Evolutionary conservation across 2,113 vertebrate species (phyloP), one percentile per base, ranked within the genome.

Genomic region (Corythoichthys intestinalis): DNA sequence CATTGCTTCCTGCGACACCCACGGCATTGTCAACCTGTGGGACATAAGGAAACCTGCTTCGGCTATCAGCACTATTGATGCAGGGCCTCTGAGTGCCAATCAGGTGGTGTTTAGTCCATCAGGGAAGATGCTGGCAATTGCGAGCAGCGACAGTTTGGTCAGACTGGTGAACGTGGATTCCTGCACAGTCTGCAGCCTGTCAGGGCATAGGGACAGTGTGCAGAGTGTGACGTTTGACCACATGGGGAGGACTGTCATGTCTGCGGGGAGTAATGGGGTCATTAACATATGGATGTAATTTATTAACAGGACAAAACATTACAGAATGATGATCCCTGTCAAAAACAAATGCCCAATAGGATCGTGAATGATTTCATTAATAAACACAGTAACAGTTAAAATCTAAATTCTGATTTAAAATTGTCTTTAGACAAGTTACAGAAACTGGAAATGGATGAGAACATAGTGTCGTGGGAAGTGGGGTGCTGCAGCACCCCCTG

Each of bases 1-100:
- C 0, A 69, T 94, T 62, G 95, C 92, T 35, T 96, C 95, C 69
- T 94, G 94, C 4, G 92, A 95, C 85, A 82, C 88, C 15, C 84
- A 82, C 0, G 91, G 94, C 0, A 46, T 89, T 38, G 41, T 90
- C 79, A 93, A 93, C 69, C 83, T 95, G 4, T 96, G 95, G 94
- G 95, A 96, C 69, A 63, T 92, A 56, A 79, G 85, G 65, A 93
- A 85, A n/a, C 74, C 74, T 0, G 17, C 73, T 0, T 46, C 80
- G 1, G 78, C 89, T 0, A 7, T 86, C 10, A 73, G 88, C 0
- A 88, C 90, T 0, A 46, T 94, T 53, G 94, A 95, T 6, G 71
- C 87, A 0, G 93, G 93, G 3, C 94, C 93, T 0, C 77, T 83
- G 70, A 78, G 90, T 1, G 89, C 91, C 84, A 96, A 94, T 71